Evolutionary conservation across 2,888 invertebrate genomes (phyloP).

Genomic region (Parapristionchus giblindavisi): DNA sequence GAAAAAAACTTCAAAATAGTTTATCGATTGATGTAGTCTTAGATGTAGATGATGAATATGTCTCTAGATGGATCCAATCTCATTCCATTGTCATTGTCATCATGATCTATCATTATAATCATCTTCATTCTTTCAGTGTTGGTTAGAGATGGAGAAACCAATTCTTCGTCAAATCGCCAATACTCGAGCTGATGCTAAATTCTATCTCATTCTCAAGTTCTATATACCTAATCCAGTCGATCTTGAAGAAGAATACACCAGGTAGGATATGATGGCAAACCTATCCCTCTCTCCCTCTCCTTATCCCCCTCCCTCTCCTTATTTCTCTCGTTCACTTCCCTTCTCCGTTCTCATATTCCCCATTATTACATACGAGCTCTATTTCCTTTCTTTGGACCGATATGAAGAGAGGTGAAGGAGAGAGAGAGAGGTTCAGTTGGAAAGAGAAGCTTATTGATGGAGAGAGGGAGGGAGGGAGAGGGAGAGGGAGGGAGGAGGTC

Average conservation of each 20-base stretch:
- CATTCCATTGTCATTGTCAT: too few species aligned
- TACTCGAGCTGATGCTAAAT: conserved; percentile 80
- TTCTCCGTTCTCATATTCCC: conserved; percentile 30
- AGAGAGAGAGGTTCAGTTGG: background rate
- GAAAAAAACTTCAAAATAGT: too few species aligned
- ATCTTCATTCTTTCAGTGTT: conserved; percentile 80
- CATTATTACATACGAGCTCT: conserved; percentile 15
- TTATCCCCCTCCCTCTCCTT: background rate
- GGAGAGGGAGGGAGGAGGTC: background rate
- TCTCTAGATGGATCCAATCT: too few species aligned
- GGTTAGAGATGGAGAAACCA: conserved; percentile 96
- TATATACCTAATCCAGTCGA: conserved; percentile 98
- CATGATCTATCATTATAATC: too few species aligned
- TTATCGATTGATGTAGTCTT: too few species aligned
- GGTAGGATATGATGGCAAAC: conserved; percentile 68
- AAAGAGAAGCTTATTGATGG: conserved; percentile 11
- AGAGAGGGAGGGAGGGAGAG: conserved; percentile 22
- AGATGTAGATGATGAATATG: too few species aligned
- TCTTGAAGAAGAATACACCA: conserved; percentile 96
- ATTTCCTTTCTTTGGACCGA: background rate
- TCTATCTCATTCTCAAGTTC: conserved; percentile 94
- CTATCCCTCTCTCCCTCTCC: background rate
- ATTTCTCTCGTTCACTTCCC: background rate
- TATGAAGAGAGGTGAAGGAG: background rate
- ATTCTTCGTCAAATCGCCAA: conserved; percentile 92